A percentile compares a stretch with the other conserved stretches of the same genome.
These are phyloP conservation scores for Anadara kagoshimensis DNA, from an alignment of 1,140 invertebrate genomes.

Conservation along the genomic window DNA sequence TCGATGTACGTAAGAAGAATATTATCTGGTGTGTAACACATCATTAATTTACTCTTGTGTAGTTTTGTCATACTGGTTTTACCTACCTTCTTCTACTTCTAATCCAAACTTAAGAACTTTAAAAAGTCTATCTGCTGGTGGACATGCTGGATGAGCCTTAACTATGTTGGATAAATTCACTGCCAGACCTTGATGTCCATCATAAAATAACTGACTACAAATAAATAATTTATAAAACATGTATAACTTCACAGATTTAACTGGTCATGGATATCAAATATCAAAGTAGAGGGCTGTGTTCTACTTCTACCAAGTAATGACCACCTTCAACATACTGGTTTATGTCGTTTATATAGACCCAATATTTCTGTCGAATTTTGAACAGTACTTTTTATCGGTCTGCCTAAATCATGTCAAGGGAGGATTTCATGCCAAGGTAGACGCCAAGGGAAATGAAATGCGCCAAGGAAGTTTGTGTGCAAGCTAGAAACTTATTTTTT, in stretches of 20 bases:
- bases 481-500: too few species aligned
- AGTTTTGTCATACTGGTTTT: too few species aligned
- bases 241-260: neutral
- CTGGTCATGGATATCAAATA: neutral
- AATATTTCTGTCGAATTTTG: neutral
- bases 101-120: constrained; percentile 90
- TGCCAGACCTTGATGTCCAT: constrained; percentile 94
- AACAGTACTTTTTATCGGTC: too few species aligned
- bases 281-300: neutral
- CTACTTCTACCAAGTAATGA: neutral
- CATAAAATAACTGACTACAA: constrained; percentile 82
- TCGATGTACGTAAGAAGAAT: too few species aligned
- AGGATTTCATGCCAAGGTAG: too few species aligned
- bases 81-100: constrained; percentile 85
- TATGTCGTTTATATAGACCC: neutral
- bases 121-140: constrained; percentile 93
- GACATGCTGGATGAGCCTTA: constrained; percentile 92
- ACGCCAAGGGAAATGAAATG: too few species aligned
- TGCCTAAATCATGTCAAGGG: too few species aligned
- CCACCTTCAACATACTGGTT: neutral
- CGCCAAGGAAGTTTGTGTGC: too few species aligned
- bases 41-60: too few species aligned
- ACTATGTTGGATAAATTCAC: constrained; percentile 86
- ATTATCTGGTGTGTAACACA: too few species aligned
- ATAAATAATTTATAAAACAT: neutral